Evolutionary conservation across 2,888 invertebrate species (phyloP), one percentile per base, ranked within the genome.

Genomic region (Parnassius orleans): DNA sequence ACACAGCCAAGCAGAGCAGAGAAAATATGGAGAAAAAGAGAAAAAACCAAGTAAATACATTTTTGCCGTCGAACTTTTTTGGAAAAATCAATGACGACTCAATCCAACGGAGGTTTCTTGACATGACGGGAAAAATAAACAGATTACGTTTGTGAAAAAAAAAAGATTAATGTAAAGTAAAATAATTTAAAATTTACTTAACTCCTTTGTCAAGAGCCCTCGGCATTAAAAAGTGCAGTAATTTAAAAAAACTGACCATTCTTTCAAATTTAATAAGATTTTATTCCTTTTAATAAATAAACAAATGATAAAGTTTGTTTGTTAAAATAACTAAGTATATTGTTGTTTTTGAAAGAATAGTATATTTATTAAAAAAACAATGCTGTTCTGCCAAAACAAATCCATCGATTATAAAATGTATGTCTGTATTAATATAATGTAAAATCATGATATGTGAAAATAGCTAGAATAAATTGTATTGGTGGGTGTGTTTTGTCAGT

Each of bases 1-100:
- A 94, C 94, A 95, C 94, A 94, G 94, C 93, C 94, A 95, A 95
- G 95, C 95, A 95, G 95, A 95, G 95, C 95, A 94, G 94, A 95
- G 94, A 94, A 95, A 93, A 93, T 93, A 94, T 94, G 93, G 93
- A 94, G 93, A 94, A 94, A 90, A 94, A 94, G 93, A 94, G 93
- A 94, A 94, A 94, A 75, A 93, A 94, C 93, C 92, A 93, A 94
- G 93, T 94, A 93, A 94, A 94, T 94, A 93, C 93, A 93, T 90
- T 91, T 87, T 90, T 90, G 91, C 90, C 84, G 85, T 88, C 80
- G 78, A 89, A 91, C 90, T 62, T 58, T 54, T 50, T 87, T 80
- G 81, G 84, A 89, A 90, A 88, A 90, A 89, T 84, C 89, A 90
- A 88, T 85, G 84, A 86, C 84, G 85, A 85, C 77, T 86, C 83